Percentiles rank a stretch among this genome's conserved stretches.
Evolutionary conservation across 2,888 invertebrate genomes (phyloP).

Genomic region (Dioctria rufipes): DNA sequence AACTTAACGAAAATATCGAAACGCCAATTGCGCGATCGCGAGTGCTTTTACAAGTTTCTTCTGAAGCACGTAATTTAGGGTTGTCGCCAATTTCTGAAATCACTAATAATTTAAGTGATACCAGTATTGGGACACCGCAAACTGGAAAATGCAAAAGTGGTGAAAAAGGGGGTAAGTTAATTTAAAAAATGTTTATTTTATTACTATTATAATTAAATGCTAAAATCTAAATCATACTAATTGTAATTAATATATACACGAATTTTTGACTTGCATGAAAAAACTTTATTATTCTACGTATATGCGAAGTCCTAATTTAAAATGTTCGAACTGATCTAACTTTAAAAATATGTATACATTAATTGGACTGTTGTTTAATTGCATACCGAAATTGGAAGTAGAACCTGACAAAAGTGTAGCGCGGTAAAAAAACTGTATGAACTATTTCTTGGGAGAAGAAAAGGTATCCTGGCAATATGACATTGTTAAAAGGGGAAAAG

Average conservation of each 20-base stretch:
- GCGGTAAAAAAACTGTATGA: slow-evolving; percentile 16
- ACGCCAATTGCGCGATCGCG: background rate
- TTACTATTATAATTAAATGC: too few species aligned
- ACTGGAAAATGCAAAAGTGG: background rate
- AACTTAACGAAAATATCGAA: background rate
- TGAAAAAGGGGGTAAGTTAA: background rate
- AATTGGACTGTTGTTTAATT: too few species aligned
- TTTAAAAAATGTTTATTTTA: background rate
- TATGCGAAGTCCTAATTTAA: too few species aligned
- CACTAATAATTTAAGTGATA: slow-evolving; percentile 46
- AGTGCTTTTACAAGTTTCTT: background rate
- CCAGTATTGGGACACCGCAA: slow-evolving; percentile 51
- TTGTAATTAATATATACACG: too few species aligned
- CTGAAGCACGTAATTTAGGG: background rate
- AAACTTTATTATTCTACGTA: too few species aligned
- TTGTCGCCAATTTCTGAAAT: slow-evolving; percentile 55
- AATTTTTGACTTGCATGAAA: too few species aligned
- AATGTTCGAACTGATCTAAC: too few species aligned
- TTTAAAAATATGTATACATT: too few species aligned
- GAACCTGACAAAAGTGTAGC: too few species aligned
- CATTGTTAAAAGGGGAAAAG: slow-evolving; percentile 17
- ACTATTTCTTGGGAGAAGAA: slow-evolving; percentile 38
- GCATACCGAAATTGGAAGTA: too few species aligned
- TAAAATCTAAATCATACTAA: too few species aligned
- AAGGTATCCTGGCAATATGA: slow-evolving; percentile 38